These are phyloP conservation scores for Alces alces DNA, from an alignment of 2,113 vertebrate genomes.

Conservation along the genomic window DNA sequence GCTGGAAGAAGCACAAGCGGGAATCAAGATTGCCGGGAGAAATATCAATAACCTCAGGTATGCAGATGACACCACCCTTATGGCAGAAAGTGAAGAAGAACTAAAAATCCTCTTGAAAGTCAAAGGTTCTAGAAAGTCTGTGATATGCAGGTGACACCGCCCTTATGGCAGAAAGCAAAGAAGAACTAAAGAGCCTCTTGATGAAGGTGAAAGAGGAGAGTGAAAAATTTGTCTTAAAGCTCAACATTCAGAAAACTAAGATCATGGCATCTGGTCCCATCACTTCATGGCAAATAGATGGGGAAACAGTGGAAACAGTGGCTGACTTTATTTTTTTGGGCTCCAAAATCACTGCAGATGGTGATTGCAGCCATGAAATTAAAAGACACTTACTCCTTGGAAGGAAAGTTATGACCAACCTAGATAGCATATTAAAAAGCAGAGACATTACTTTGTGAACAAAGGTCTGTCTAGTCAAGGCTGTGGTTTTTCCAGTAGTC, in stretches of 20 bases:
- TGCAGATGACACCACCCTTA: neutral
- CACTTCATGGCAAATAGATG: neutral
- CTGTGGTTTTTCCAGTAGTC: neutral
- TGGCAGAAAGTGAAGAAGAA: neutral
- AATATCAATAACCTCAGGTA: neutral
- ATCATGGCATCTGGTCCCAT: neutral
- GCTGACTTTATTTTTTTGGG: rapidly evolving
- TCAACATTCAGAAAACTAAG: neutral
- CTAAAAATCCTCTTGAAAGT: neutral
- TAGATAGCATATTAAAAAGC: neutral
- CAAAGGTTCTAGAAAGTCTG: too few species aligned
- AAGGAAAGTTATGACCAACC: neutral
- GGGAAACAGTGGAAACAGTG: neutral
- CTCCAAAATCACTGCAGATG: neutral
- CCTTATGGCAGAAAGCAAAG: neutral
- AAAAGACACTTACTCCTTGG: neutral
- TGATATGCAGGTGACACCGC: too few species aligned
- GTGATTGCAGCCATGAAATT: neutral
- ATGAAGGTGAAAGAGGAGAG: neutral
- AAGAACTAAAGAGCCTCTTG: neutral
- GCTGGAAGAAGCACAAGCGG: neutral
- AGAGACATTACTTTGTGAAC: neutral
- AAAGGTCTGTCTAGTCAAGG: neutral
- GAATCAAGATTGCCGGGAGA: neutral
- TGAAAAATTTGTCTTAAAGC: neutral